Evolutionary conservation across 2,113 vertebrate genomes (phyloP).

Genomic region (Puntigrus tetrazona): DNA sequence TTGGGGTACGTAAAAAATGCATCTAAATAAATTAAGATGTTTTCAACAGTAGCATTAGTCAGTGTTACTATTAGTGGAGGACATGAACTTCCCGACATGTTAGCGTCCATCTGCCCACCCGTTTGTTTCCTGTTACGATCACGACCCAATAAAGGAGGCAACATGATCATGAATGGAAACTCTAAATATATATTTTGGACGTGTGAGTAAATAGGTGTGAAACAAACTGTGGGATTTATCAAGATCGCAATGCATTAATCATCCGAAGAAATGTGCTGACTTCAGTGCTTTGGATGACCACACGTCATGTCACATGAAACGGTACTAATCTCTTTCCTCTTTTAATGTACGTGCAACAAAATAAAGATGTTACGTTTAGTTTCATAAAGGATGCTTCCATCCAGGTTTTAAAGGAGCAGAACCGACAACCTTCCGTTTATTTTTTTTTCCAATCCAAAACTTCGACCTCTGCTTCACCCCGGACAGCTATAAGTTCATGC

Average conservation of each 20-base stretch:
- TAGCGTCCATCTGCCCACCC: neutral
- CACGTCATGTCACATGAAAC: neutral
- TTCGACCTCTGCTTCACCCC: neutral
- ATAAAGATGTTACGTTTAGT: neutral
- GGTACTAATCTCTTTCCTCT: neutral
- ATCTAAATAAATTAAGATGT: neutral
- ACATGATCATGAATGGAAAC: neutral
- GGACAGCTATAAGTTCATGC: neutral
- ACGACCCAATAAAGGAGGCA: neutral
- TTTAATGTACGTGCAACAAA: neutral
- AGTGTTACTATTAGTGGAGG: neutral
- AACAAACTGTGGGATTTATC: neutral
- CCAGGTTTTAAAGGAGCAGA: neutral
- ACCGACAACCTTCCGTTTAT: neutral
- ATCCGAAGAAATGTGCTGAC: slow-evolving; percentile 8
- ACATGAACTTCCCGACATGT: neutral
- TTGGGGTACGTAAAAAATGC: too few species aligned
- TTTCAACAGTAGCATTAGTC: neutral
- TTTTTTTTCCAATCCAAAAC: neutral
- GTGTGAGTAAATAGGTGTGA: neutral
- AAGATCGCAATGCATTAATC: neutral
- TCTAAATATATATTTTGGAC: neutral
- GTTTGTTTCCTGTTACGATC: neutral
- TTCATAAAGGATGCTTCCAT: neutral
- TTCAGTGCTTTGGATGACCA: neutral